Conservation (phyloP, 2,113 vertebrate genomes). For the Morone saxatilis region DNA sequence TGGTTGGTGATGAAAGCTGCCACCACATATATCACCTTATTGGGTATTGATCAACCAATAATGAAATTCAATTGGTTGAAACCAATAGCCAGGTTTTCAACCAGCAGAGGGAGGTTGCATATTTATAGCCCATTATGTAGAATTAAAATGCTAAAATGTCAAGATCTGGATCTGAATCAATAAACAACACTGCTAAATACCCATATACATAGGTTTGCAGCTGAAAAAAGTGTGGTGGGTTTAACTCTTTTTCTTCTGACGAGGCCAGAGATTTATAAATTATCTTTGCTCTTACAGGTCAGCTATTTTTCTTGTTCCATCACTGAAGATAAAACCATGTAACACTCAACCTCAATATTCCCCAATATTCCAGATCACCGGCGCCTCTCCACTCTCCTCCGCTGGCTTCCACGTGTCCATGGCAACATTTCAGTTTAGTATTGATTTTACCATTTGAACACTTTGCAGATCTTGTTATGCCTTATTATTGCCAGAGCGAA, state of each 20-base stretch:
- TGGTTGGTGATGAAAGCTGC: no score
- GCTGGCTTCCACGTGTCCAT: constrained; percentile 68
- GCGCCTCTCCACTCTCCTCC: constrained; percentile 52
- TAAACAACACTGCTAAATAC: no score
- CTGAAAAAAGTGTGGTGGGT: no score
- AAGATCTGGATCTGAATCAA: no score
- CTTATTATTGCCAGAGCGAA: constrained; percentile 68
- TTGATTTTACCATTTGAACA: constrained; percentile 79
- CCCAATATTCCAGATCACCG: constrained; percentile 26
- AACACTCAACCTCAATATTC: constrained; percentile 48
- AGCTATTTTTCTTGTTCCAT: constrained; percentile 51
- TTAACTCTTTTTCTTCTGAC: not conserved
- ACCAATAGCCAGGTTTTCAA: no score
- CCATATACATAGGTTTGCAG: no score
- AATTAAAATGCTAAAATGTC: no score
- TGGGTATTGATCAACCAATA: no score
- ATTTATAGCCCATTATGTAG: no score
- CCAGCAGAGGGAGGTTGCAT: no score
- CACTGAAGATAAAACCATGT: constrained; percentile 40
- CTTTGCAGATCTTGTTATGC: constrained; percentile 79
- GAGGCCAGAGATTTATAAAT: constrained; percentile 1
- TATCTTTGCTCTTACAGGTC: constrained; percentile 3
- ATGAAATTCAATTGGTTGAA: no score
- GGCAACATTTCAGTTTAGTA: constrained; percentile 77
- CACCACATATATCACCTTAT: no score